Evolutionary conservation across 2,113 vertebrate genomes (phyloP).

Genomic region (Ahaetulla prasina): DNA sequence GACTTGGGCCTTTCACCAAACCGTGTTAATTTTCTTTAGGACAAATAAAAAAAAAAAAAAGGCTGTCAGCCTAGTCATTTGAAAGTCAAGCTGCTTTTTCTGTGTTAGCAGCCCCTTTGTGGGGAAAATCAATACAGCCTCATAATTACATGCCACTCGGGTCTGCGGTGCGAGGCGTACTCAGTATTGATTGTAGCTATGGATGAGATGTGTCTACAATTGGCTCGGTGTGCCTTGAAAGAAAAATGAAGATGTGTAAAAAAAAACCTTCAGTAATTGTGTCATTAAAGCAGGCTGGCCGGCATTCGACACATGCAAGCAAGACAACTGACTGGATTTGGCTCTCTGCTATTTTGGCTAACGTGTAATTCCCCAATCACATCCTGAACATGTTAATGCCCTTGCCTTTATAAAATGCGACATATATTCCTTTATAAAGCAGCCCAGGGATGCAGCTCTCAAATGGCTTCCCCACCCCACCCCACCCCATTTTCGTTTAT

Average conservation of each 20-base stretch:
- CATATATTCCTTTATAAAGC: neutral
- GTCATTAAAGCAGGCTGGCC: constrained; percentile 39
- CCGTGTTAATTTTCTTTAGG: constrained; percentile 33
- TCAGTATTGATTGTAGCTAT: constrained; percentile 32
- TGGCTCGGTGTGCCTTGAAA: constrained; percentile 36
- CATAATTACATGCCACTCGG: constrained; percentile 50
- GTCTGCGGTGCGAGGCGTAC: constrained; percentile 7
- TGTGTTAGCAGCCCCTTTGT: constrained; percentile 36
- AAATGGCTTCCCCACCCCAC: neutral
- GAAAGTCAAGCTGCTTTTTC: constrained; percentile 49
- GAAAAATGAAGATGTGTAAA: constrained; percentile 45
- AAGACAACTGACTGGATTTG: neutral
- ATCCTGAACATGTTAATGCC: neutral
- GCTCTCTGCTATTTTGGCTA: constrained; percentile 8
- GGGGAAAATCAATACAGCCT: constrained; percentile 48
- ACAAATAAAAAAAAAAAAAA: constrained; percentile 25
- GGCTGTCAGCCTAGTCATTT: constrained; percentile 28
- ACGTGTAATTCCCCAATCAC: neutral
- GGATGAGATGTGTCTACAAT: constrained; percentile 26
- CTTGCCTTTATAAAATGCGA: neutral
- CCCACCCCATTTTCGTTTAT: neutral
- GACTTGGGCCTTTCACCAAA: constrained; percentile 9
- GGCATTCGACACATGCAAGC: neutral
- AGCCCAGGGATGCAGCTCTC: neutral
- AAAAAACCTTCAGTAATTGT: constrained; percentile 47